Conservation (phyloP, 1,140 invertebrate genomes). For the Sarcophaga bullata region DNA sequence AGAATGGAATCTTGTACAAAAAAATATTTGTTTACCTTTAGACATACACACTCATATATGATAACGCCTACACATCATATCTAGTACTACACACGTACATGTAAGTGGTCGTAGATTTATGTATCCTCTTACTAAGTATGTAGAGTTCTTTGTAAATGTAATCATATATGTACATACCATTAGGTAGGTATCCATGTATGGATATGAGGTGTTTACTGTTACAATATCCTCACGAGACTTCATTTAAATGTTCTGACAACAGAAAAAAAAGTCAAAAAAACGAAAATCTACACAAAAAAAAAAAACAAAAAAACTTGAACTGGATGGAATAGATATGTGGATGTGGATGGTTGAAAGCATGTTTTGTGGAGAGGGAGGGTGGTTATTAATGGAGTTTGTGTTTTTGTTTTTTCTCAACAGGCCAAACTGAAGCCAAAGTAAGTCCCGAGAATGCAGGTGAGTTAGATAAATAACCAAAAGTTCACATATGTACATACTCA, state of each 20-base stretch:
- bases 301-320: neutral
- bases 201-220: neutral
- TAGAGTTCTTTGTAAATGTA: neutral
- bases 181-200: neutral
- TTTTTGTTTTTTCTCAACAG: neutral
- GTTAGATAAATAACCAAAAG: constrained; percentile 18
- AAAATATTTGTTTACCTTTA: too few relatives aligned
- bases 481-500: neutral
- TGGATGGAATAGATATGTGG: constrained; percentile 19
- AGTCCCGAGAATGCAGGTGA: constrained; percentile 34
- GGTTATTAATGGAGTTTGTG: too few relatives aligned
- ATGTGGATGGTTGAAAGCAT: too few relatives aligned
- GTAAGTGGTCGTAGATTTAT: neutral
- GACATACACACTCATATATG: too few relatives aligned
- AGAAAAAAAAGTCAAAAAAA: neutral
- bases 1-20: neutral
- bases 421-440: constrained; percentile 29
- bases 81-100: neutral
- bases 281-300: neutral
- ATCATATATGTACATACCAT: neutral
- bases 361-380: neutral
- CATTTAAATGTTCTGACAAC: constrained; percentile 11
- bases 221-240: constrained; percentile 33
- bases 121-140: constrained; percentile 2
- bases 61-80: too few relatives aligned